Evolutionary conservation across 1,140 invertebrate genomes (phyloP).

Genomic region (Brachionus rotundiformis): DNA sequence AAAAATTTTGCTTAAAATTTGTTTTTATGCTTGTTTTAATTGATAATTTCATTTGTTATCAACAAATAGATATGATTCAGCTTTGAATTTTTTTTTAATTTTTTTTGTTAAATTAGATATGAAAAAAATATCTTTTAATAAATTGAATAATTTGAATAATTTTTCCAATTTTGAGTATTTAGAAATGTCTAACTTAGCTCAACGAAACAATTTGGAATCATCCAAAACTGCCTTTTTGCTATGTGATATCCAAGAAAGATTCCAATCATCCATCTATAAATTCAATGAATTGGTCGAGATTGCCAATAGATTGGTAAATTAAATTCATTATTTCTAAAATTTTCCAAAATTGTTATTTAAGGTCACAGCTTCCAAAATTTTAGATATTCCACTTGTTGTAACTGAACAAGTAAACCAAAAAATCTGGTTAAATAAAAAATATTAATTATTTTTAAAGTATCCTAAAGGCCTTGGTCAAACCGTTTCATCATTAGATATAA

Average conservation of each 20-base stretch:
- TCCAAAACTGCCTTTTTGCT: constrained; percentile 70
- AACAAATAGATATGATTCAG: too few relatives aligned
- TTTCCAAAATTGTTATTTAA: not conserved
- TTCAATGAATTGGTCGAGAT: constrained; percentile 74
- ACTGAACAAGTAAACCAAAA: constrained; percentile 69
- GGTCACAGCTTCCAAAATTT: constrained; percentile 69
- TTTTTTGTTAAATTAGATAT: too few relatives aligned
- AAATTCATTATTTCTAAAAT: not conserved
- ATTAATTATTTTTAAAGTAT: constrained; percentile 63
- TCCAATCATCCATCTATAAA: constrained; percentile 72
- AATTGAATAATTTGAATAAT: too few relatives aligned
- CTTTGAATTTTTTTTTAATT: too few relatives aligned
- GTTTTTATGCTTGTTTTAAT: too few relatives aligned
- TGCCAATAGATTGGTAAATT: constrained; percentile 72
- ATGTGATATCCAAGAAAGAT: constrained; percentile 83
- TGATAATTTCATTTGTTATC: too few relatives aligned
- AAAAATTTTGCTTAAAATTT: too few relatives aligned
- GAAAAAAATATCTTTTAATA: too few relatives aligned
- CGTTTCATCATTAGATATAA: constrained; percentile 70
- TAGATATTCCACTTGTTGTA: constrained; percentile 78
- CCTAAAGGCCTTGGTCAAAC: constrained; percentile 76
- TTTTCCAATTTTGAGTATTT: too few relatives aligned
- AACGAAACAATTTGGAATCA: not conserved
- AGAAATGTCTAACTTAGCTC: not conserved
- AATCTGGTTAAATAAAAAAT: not conserved